Percentiles rank a stretch among this genome's conserved stretches.
These are phyloP conservation scores for Pollenia angustigena DNA, from an alignment of 2,888 invertebrate species.

Conservation along the genomic window DNA sequence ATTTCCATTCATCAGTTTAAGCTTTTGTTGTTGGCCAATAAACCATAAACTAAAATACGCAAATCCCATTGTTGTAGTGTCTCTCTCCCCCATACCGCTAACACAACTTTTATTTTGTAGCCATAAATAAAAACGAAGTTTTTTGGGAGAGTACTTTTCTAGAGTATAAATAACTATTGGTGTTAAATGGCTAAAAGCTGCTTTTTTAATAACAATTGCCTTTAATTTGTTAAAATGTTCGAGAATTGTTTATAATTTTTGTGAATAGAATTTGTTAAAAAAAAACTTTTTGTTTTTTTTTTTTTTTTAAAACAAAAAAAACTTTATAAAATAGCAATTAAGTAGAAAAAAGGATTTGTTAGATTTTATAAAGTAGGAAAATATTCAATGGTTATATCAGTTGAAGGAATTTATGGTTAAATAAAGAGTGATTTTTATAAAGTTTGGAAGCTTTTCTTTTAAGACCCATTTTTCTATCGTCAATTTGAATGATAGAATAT, in stretches of 20 bases:
- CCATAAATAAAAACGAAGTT: constrained; percentile 3
- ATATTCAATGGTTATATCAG: too few relatives aligned
- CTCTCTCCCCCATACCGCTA: neutral
- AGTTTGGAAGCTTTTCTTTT: too few relatives aligned
- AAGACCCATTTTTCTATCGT: too few relatives aligned
- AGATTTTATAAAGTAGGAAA: too few relatives aligned
- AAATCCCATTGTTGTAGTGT: neutral
- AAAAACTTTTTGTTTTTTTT: neutral
- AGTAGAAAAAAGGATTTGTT: neutral
- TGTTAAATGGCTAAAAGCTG: constrained; percentile 1
- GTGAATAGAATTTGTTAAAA: neutral
- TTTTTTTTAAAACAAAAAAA: neutral
- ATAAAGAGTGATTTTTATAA: too few relatives aligned
- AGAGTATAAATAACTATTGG: constrained; percentile 21
- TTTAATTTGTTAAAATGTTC: neutral
- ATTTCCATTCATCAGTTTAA: constrained; percentile 10
- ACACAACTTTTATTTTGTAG: neutral
- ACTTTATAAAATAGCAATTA: neutral
- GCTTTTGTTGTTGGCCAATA: constrained; percentile 17
- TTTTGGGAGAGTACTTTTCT: neutral
- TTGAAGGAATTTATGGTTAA: too few relatives aligned
- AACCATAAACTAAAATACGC: constrained; percentile 19
- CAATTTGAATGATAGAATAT: too few relatives aligned
- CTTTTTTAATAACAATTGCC: neutral
- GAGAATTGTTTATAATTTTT: constrained; percentile 2